phyloP scores from a whole-genome alignment of 2,113 vertebrate genomes.

The Heliornis fulica region DNA sequence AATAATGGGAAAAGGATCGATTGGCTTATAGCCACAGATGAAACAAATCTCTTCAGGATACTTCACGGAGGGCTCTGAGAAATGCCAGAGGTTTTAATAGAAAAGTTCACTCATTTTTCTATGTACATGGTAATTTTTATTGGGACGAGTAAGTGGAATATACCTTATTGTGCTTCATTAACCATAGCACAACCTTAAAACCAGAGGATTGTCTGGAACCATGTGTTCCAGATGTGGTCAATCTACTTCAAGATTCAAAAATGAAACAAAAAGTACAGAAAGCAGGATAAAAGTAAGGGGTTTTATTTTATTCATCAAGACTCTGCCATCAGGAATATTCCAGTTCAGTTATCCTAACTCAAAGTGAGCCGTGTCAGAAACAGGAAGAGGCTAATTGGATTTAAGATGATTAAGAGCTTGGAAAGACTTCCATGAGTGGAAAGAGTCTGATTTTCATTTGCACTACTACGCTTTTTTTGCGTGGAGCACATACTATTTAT shows the following conservation, averaged over 20 bases:
- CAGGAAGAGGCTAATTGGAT: conserved; percentile 59
- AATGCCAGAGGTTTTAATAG: conserved; percentile 16
- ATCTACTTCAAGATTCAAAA: background rate
- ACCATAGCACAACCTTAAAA: conserved; percentile 25
- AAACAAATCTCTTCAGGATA: conserved; percentile 28
- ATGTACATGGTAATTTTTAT: background rate
- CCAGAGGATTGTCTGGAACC: background rate
- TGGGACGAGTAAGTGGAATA: background rate
- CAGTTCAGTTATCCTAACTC: background rate
- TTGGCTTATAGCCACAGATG: conserved; percentile 12
- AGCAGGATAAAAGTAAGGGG: conserved; percentile 16
- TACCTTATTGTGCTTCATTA: conserved; percentile 17
- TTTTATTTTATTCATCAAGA: background rate
- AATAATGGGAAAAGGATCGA: conserved; percentile 22
- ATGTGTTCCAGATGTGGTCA: too few species aligned
- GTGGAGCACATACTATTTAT: conserved; percentile 28
- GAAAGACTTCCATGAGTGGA: conserved; percentile 31
- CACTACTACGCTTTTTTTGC: background rate
- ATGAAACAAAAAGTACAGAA: background rate
- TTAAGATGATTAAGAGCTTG: conserved; percentile 55
- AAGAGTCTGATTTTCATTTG: conserved; percentile 43
- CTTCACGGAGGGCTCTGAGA: conserved; percentile 5
- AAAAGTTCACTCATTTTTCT: background rate
- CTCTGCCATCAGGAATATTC: background rate
- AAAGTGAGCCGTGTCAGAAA: conserved; percentile 26